These are phyloP conservation scores for Gracilinanus agilis DNA, from an alignment of 2,113 vertebrate species.

Conservation along the genomic window DNA sequence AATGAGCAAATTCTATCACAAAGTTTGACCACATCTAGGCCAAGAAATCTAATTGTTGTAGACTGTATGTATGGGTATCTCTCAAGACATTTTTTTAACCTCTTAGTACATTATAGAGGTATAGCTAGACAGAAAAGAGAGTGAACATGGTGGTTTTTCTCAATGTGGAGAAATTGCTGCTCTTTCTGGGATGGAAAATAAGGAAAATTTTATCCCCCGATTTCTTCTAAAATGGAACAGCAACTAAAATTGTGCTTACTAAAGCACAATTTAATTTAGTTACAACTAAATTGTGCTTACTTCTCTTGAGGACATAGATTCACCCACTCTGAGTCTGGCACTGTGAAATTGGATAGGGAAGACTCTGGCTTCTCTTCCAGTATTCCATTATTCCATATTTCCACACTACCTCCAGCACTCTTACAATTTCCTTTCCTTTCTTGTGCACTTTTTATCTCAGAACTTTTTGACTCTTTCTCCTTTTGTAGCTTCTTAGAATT, in stretches of 20 bases:
- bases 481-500: slow-evolving; percentile 47
- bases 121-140: background rate
- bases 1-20: background rate
- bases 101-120: too few relatives aligned
- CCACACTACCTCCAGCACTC: background rate
- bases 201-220: background rate
- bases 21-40: background rate
- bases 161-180: background rate
- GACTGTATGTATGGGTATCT: slow-evolving; percentile 1
- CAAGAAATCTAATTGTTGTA: slow-evolving; percentile 2
- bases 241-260: too few relatives aligned
- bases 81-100: background rate
- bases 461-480: slow-evolving; percentile 9
- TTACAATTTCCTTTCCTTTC: background rate
- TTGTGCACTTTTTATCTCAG: background rate
- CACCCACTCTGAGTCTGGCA: slow-evolving; percentile 64
- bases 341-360: background rate
- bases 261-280: too few relatives aligned
- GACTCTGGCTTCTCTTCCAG: slow-evolving; percentile 9
- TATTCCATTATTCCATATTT: background rate
- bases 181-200: background rate
- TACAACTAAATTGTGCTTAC: slow-evolving; percentile 45
- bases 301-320: slow-evolving; percentile 57
- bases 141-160: background rate
- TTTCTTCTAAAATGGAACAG: slow-evolving; percentile 35